Percentiles rank a stretch among this genome's conserved stretches.
These are phyloP conservation scores for Malthinus flaveolus DNA, from an alignment of 2,888 invertebrate genomes.

Conservation along the genomic window DNA sequence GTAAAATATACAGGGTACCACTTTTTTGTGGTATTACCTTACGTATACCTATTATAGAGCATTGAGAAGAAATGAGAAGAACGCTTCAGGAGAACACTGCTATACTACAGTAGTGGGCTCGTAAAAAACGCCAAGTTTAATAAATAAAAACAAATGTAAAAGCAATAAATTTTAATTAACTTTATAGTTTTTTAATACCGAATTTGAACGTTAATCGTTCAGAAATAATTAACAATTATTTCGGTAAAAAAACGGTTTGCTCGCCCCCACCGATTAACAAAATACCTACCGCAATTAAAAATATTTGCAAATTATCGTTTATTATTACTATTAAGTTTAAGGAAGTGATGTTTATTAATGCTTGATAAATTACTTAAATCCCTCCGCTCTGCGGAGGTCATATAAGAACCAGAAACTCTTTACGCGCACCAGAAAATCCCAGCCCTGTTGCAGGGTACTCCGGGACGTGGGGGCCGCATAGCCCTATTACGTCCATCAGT, in stretches of 20 bases:
- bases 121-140: too few species aligned
- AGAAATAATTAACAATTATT: not conserved
- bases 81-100: too few species aligned
- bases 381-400: constrained; percentile 30
- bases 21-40: too few species aligned
- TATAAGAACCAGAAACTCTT: constrained; percentile 34
- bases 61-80: too few species aligned
- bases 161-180: too few species aligned
- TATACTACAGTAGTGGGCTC: too few species aligned
- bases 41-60: too few species aligned
- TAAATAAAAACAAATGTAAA: too few species aligned
- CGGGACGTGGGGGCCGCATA: constrained; percentile 33
- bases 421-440: constrained; percentile 37
- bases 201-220: not conserved
- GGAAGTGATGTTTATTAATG: constrained; percentile 26
- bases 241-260: not conserved
- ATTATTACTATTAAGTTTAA: constrained; percentile 18
- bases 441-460: constrained; percentile 42
- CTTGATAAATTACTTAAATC: constrained; percentile 20
- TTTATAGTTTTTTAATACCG: not conserved
- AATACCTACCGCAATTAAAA: not conserved
- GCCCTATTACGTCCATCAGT: constrained; percentile 23
- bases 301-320: constrained; percentile 12
- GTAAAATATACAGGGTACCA: too few species aligned
- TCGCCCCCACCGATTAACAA: not conserved